Conservation (phyloP, 2,113 vertebrate species). For the Ranitomeya imitator region DNA sequence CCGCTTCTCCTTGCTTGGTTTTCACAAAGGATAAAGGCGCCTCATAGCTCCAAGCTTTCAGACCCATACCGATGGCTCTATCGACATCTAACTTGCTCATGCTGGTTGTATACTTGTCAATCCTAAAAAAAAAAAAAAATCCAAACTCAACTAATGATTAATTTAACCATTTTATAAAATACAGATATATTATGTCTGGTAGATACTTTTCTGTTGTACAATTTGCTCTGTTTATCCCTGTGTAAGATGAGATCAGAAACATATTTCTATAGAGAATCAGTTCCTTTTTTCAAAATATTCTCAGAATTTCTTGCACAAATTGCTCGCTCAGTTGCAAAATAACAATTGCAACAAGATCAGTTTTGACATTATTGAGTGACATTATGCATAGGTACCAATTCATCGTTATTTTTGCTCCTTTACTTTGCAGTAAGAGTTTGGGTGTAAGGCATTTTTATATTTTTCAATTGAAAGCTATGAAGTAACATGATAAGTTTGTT, state of each 20-base stretch:
- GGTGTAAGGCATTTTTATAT: no score
- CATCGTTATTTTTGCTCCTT: no score
- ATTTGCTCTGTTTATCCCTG: neutral
- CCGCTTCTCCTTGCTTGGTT: constrained; percentile 60
- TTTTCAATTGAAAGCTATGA: no score
- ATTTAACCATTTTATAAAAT: neutral
- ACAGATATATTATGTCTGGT: neutral
- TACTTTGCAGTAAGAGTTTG: no score
- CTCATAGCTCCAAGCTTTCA: constrained; percentile 62
- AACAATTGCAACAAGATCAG: neutral
- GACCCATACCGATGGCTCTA: constrained; percentile 57
- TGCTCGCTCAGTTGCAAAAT: neutral
- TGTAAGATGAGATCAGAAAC: neutral
- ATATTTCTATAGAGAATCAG: neutral
- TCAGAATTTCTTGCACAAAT: neutral
- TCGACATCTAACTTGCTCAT: constrained; percentile 61
- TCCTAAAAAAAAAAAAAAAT: constrained; percentile 14
- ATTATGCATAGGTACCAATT: no score
- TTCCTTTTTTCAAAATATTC: neutral
- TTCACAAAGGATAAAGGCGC: constrained; percentile 61
- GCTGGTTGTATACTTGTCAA: constrained; percentile 61
- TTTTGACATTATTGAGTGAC: neutral
- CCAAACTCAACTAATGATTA: neutral
- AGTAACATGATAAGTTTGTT: no score
- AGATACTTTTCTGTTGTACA: neutral